Evolutionary conservation across 1,140 invertebrate species (phyloP).

Genomic region (Drosophila ercepeae): DNA sequence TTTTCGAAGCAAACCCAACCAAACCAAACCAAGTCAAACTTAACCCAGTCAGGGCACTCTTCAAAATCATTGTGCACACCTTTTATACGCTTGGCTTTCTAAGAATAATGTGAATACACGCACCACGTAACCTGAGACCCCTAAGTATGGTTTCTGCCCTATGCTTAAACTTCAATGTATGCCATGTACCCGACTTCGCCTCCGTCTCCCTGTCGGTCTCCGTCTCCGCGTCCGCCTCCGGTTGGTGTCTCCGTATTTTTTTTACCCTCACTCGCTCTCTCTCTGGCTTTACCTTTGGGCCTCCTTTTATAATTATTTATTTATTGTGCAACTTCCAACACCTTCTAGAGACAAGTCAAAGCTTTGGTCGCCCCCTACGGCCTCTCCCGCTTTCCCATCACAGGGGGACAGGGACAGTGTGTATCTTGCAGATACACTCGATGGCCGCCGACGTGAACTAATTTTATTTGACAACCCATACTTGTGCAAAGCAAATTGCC

Average conservation of each 20-base stretch:
- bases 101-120: conserved; percentile 79
- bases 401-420: conserved; percentile 5
- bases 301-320: conserved; percentile 81
- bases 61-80: conserved; percentile 78
- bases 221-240: conserved; percentile 12
- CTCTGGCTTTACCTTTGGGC: conserved; percentile 15
- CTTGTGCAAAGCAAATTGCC: conserved; percentile 84
- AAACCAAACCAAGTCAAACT: background rate
- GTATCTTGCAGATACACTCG: conserved; percentile 55
- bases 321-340: conserved; percentile 84
- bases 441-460: conserved; percentile 76
- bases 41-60: conserved; percentile 34
- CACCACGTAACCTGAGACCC: conserved; percentile 75
- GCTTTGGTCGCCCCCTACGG: conserved; percentile 44
- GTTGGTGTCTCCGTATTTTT: conserved; percentile 8
- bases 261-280: conserved; percentile 19
- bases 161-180: conserved; percentile 80
- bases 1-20: conserved; percentile 3
- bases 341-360: conserved; percentile 82
- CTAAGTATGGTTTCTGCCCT: conserved; percentile 81
- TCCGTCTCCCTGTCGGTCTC: conserved; percentile 4
- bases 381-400: background rate
- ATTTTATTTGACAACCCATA: conserved; percentile 84
- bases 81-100: conserved; percentile 81
- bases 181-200: conserved; percentile 46